Percentiles rank a stretch among this genome's conserved stretches.
Evolutionary conservation across 2,797 vertebrate species (phyloP).

Genomic region (Rhyacichthys aspro): DNA sequence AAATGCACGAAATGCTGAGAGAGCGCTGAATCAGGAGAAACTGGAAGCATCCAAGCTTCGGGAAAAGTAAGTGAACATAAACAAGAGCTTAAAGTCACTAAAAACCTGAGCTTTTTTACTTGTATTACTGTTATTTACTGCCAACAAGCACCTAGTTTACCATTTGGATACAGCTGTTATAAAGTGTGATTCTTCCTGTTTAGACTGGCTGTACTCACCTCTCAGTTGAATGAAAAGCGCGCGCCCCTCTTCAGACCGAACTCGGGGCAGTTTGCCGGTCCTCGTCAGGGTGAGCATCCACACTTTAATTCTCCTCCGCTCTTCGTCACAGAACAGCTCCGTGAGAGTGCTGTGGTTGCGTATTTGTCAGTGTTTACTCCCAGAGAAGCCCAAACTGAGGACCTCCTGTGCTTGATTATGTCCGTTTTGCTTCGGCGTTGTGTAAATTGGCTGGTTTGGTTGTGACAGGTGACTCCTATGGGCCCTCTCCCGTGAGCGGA

Average conservation of each 20-base stretch:
- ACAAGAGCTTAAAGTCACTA: no score
- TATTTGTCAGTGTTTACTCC: not conserved
- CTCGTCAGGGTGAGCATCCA: slow-evolving; percentile 83
- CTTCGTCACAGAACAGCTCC: not conserved
- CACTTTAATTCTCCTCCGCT: not conserved
- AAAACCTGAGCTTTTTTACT: no score
- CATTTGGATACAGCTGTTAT: no score
- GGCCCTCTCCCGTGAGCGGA: slow-evolving; percentile 94
- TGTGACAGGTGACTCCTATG: slow-evolving; percentile 88
- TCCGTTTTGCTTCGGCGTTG: slow-evolving; percentile 11
- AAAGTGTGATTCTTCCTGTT: slow-evolving; percentile 4
- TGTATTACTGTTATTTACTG: no score
- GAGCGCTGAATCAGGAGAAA: slow-evolving; percentile 91
- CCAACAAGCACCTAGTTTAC: no score
- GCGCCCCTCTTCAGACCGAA: slow-evolving; percentile 91
- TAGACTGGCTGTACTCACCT: slow-evolving; percentile 87
- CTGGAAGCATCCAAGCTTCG: slow-evolving; percentile 88
- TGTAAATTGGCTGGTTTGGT: slow-evolving; percentile 61
- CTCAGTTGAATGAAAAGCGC: slow-evolving; percentile 87
- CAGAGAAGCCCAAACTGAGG: not conserved
- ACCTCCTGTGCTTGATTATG: slow-evolving; percentile 6
- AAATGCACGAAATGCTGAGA: slow-evolving; percentile 90
- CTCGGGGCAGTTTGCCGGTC: slow-evolving; percentile 83
- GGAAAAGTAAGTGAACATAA: slow-evolving; percentile 86
- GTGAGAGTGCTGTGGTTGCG: not conserved